Evolutionary conservation across 2,888 invertebrate species (phyloP), one percentile per base, ranked within the genome.

Genomic region (Eurois occulta): DNA sequence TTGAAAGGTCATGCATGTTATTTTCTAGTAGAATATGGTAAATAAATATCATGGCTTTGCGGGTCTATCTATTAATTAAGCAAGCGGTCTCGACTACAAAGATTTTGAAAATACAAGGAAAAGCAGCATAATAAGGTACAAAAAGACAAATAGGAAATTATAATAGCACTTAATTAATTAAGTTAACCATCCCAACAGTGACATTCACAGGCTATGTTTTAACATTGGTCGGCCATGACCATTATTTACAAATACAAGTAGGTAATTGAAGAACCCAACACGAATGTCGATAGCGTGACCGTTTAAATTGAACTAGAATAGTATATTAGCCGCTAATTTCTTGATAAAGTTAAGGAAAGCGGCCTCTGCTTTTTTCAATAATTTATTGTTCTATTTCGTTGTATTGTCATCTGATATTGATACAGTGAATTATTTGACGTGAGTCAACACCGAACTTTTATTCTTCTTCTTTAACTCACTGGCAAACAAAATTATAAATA

Each of bases 271-370:
- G 55, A 65, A 48, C 43, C 38, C 38, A 32, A 72, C 46, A 60
- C 65, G 41, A 80, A 66, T 66, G 48, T 43, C 48, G 65, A 81
- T 77, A 67, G 77, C 80, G 80, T 79, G 79, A 67, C 84, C 38
- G 13, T 35, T 46, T 18, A 48, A 83, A 83, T 82, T 70, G 66
- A 73, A 82, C 69, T 67, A 64, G 83, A 83, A 80, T 70, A 70
- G 69, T 46, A 70, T 73, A 83, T 75, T 69, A 80, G 41, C n/a
- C 55, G 48, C 72, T 75, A 80, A 75, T 83, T 75, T 84, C 85
- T 69, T 75, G 62, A 83, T 72, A 65, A 83, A 81, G 68, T 68
- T 83, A 78, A 68, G 7, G 58, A 68, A 68, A 43, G 48, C 35
- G 48, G 11, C 18, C 55, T 28, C 10, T 55, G 3, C 16, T 16